Evolutionary conservation across 53 echinoderm and acorn worm genomes (phyloP).

Genomic region (Echinometra lucunter): DNA sequence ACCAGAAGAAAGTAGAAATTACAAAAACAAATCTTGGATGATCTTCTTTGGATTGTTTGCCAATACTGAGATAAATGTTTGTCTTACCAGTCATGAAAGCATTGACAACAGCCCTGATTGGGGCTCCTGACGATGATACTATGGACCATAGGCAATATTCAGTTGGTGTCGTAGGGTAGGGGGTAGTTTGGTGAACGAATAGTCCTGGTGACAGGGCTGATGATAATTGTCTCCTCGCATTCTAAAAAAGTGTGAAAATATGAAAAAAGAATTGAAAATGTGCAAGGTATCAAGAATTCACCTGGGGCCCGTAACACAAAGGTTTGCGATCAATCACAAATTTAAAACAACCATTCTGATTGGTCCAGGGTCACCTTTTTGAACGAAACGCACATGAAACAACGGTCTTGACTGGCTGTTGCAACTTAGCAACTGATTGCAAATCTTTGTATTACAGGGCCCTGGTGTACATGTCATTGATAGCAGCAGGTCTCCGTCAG

Average conservation of each 20-base stretch:
- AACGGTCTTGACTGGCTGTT: too few relatives aligned
- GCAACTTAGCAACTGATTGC: too few relatives aligned
- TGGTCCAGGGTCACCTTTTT: too few relatives aligned
- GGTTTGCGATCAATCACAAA: too few relatives aligned
- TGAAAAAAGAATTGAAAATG: background rate
- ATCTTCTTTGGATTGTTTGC: background rate
- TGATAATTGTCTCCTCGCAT: constrained; percentile 68
- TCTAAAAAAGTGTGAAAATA: constrained; percentile 22
- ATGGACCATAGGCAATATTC: constrained; percentile 87
- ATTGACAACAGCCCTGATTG: constrained; percentile 75
- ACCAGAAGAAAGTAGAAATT: background rate
- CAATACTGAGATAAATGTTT: background rate
- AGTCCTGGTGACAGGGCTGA: constrained; percentile 70
- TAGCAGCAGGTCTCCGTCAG: too few relatives aligned
- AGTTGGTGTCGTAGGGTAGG: constrained; percentile 68
- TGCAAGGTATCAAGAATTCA: background rate
- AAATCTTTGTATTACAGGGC: too few relatives aligned
- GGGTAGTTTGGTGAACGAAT: constrained; percentile 84
- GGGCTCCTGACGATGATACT: constrained; percentile 23
- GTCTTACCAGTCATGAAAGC: constrained; percentile 79
- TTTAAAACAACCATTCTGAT: too few relatives aligned
- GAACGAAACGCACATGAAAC: too few relatives aligned
- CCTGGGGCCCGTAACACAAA: background rate
- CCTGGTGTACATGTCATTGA: too few relatives aligned
- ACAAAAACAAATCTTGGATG: background rate